A percentile compares a stretch with the other conserved stretches of the same genome.
phyloP scores from a whole-genome alignment of 2,888 invertebrate genomes.

The Sinelater perroti region DNA sequence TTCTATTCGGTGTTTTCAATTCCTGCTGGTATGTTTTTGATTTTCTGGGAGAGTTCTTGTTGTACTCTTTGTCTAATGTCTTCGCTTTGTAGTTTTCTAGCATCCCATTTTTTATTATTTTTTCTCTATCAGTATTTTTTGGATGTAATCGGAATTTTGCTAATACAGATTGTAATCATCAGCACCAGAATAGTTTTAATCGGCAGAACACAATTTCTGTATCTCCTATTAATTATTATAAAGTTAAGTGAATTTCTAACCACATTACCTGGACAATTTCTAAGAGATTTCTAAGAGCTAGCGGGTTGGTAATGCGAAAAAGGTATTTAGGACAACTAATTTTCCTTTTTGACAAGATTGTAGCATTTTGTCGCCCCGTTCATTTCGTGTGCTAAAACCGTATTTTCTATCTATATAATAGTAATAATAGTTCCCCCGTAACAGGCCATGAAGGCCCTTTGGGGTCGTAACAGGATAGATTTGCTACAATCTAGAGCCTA shows the following conservation, averaged over 20 bases:
- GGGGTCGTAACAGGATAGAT: too few species aligned
- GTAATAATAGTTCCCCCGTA: too few species aligned
- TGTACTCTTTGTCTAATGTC: neutral
- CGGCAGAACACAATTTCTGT: neutral
- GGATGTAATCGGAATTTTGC: too few species aligned
- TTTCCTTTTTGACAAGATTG: too few species aligned
- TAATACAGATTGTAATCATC: neutral
- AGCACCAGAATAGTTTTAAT: neutral
- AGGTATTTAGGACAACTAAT: too few species aligned
- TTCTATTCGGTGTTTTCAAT: too few species aligned
- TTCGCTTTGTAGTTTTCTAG: neutral
- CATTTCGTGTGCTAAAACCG: too few species aligned
- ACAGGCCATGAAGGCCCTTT: too few species aligned
- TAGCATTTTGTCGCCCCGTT: too few species aligned
- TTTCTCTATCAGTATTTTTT: neutral
- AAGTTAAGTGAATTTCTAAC: neutral
- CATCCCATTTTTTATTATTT: too few species aligned
- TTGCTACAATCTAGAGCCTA: too few species aligned
- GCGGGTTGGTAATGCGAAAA: neutral
- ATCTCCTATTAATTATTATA: neutral
- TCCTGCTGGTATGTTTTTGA: neutral
- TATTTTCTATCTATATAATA: too few species aligned
- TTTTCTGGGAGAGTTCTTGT: neutral
- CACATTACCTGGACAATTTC: neutral
- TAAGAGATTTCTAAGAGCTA: neutral